Evolutionary conservation across 2,888 invertebrate species (phyloP), one percentile per base, ranked within the genome.

Genomic region (Noctua pronuba): DNA sequence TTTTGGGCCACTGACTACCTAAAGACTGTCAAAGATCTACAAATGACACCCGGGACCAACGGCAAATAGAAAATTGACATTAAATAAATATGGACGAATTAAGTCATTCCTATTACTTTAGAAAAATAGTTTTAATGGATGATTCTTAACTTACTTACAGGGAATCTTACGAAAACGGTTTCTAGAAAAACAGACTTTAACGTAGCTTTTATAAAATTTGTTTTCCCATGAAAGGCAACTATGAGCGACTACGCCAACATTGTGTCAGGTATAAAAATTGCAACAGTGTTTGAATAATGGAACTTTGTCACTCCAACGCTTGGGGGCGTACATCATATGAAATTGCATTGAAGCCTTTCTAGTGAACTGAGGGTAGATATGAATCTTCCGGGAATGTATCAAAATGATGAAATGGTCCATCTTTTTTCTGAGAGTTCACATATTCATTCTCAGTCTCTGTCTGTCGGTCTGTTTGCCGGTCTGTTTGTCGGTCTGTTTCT

Each of bases 191-290:
- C 7, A 35, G 24, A 44, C 58, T 7, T 44, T 13, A 60, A 73
- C 16, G 13, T 13, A 35, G 46, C 24, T 68, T 69, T 55, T 24
- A 80, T 68, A 71, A 44, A 62, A 55, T 67, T 35, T 44, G 8
- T 66, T 73, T 62, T 77, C 16, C 38, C 16, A 28, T 46, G n/a
- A 70, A 70, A 18, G 16, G 28, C 13, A 35, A 46, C 58, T 72
- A 72, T 82, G 44, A 28, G 35, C 16, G 35, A 35, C 67, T 58
- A 58, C 35, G 60, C 35, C 75, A 83, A 80, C 64, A 83, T 72
- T 68, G 71, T 84, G 73, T 72, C 80, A 46, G 68, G 64, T 68
- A 72, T 75, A 67, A 73, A 84, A 77, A 80, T 75, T 84, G 77
- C 75, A 80, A 71, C 71, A 62, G 46, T 60, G 66, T 69, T 55